phyloP scores from a whole-genome alignment of 37 sponge, comb jelly and placozoan species.

The Tethya wilhelma region DNA sequence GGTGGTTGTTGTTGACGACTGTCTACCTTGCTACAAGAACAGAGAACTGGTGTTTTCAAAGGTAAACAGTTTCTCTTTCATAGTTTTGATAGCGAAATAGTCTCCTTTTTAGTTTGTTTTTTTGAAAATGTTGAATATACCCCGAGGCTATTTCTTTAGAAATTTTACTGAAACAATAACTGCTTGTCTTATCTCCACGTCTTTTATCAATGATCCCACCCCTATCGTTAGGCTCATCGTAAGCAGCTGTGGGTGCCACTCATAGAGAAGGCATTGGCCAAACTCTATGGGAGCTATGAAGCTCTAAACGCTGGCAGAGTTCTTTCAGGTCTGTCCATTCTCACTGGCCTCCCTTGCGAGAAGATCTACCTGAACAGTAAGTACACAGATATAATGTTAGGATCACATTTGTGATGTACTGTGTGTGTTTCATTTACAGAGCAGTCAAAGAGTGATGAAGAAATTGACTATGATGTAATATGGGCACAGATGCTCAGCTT shows the following conservation, averaged over 20 bases:
- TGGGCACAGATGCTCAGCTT: conserved; percentile 87
- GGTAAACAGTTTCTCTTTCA: too few species aligned
- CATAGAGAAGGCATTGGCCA: conserved; percentile 97
- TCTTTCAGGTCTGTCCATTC: conserved; percentile 83
- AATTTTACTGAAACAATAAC: too few species aligned
- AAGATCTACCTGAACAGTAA: conserved; percentile 57
- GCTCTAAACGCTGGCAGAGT: conserved; percentile 77
- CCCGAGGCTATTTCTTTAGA: too few species aligned
- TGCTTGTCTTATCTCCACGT: too few species aligned
- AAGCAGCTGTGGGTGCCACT: conserved; percentile 97
- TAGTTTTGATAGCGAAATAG: too few species aligned
- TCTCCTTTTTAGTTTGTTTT: too few species aligned
- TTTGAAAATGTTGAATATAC: too few species aligned
- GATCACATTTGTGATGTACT: neutral
- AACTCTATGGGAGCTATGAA: conserved; percentile 88
- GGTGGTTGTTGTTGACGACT: conserved; percentile 91
- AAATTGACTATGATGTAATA: conserved; percentile 57
- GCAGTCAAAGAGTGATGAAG: conserved; percentile 16
- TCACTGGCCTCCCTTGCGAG: conserved; percentile 96
- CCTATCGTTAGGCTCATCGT: conserved; percentile 50
- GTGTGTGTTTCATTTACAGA: conserved; percentile 22
- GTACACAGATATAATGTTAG: neutral
- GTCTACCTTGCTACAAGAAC: conserved; percentile 73
- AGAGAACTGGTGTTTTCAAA: conserved; percentile 85
- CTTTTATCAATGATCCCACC: too few species aligned